Evolutionary conservation across 2,797 vertebrate genomes (phyloP), one percentile per base, ranked within the genome.

Genomic region (Chelon auratus): DNA sequence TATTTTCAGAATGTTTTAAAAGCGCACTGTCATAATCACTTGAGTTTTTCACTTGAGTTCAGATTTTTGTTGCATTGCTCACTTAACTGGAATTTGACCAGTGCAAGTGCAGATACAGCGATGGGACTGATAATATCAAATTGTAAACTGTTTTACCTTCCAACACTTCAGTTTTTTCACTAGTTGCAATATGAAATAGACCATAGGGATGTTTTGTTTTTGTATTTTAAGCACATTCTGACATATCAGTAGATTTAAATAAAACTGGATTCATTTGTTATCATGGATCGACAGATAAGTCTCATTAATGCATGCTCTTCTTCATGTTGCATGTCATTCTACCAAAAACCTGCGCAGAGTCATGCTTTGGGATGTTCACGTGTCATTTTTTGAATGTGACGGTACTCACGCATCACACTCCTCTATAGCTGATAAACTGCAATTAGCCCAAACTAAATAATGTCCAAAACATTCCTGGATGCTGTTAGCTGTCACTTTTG

Each of bases 381-480:
- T 36, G 67, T 76, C 59, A 37, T 39, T 73, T 77, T 45, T 56
- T 59, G 57, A 78, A 24, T 18, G 47, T 40, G 30, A 71, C 40
- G 56, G 60, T 69, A n/a, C 50, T 14, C 30, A 48, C 1, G 12
- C 58, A 53, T 60, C 65, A 59, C 42, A 60, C 47, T 33, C 57
- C 53, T 64, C 36, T 8, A 15, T 50, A 30, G 57, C 42, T 54
- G 57, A 67, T 43, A 26, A 60, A 74, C 68, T 72, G 37, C 65
- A 62, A 84, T 74, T 62, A 76, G 55, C 68, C 64, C 15, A 4
- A 69, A 42, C 62, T 76, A 76, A 84, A 78, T 76, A 78, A 75
- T 65, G 72, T 50, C 42, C 18, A 61, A 78, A 62, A 70, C 62
- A 47, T 63, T 59, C 58, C 53, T 56, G 62, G 56, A 64, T 63